Conservation (phyloP, 2,113 vertebrate genomes). For the Galemys pyrenaicus region DNA sequence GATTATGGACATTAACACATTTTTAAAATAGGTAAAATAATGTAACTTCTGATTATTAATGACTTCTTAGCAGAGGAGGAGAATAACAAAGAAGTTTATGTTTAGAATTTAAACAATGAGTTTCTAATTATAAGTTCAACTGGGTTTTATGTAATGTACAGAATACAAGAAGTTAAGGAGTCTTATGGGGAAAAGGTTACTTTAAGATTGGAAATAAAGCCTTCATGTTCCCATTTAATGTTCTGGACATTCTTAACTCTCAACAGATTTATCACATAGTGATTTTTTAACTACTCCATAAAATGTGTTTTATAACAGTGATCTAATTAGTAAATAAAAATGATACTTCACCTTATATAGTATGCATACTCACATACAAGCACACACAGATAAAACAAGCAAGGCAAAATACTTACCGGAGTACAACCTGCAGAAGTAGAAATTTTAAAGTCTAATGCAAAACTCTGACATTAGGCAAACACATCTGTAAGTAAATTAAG, state of each 20-base stretch:
- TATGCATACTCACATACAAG: not conserved
- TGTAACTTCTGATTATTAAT: not conserved
- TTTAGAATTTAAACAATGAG: constrained; percentile 26
- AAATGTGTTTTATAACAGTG: not conserved
- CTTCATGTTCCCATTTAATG: not conserved
- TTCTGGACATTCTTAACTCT: not conserved
- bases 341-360: constrained; percentile 6
- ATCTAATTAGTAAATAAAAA: not conserved
- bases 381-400: not conserved
- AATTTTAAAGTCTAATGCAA: constrained; percentile 34
- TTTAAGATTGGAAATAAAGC: not conserved
- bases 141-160: not conserved
- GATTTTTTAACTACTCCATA: constrained; percentile 24
- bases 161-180: constrained; percentile 3
- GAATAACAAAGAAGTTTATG: not conserved
- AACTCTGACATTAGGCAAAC: not conserved
- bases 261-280: not conserved
- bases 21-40: constrained; percentile 5
- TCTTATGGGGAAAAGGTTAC: not conserved
- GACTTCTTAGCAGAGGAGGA: not conserved
- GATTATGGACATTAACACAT: not conserved
- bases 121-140: not conserved
- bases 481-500: constrained; percentile 19
- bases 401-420: not conserved
- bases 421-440: not conserved